These are phyloP conservation scores for Pseudomugil tenellus DNA, from an alignment of 2,797 vertebrate genomes.

Conservation along the genomic window DNA sequence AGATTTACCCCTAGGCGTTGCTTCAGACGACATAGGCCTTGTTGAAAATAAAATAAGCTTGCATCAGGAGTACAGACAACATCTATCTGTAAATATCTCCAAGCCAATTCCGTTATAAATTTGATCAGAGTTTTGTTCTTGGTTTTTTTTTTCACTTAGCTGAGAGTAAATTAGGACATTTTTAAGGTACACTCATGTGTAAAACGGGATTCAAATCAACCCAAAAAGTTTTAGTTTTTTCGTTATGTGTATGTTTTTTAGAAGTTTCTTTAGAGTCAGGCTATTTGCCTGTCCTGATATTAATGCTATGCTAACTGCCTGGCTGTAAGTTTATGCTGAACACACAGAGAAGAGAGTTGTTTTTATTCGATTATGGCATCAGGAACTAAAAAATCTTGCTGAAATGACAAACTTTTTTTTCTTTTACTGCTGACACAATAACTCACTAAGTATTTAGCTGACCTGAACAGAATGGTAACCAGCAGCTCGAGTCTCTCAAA, in stretches of 20 bases:
- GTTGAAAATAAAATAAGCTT: too few relatives aligned
- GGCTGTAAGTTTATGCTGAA: not conserved
- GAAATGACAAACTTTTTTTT: conserved; percentile 7
- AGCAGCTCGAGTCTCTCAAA: conserved; percentile 16
- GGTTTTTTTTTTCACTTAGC: not conserved
- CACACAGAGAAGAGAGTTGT: not conserved
- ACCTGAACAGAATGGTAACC: conserved; percentile 28
- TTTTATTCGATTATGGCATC: not conserved
- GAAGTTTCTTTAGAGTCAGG: not conserved
- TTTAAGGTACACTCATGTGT: not conserved
- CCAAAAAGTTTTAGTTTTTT: not conserved
- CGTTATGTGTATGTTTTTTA: not conserved
- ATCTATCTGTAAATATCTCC: not conserved
- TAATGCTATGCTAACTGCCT: not conserved
- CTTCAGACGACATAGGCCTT: too few relatives aligned
- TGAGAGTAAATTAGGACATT: not conserved
- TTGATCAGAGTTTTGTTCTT: not conserved
- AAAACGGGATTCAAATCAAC: not conserved
- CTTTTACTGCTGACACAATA: not conserved
- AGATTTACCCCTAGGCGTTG: too few relatives aligned
- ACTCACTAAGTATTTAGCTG: not conserved
- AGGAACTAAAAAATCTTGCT: not conserved
- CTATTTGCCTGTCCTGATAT: not conserved
- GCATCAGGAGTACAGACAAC: too few relatives aligned
- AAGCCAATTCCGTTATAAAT: not conserved